phyloP scores from a whole-genome alignment of 2,113 vertebrate species.

The Erythrocercus mccallii region DNA sequence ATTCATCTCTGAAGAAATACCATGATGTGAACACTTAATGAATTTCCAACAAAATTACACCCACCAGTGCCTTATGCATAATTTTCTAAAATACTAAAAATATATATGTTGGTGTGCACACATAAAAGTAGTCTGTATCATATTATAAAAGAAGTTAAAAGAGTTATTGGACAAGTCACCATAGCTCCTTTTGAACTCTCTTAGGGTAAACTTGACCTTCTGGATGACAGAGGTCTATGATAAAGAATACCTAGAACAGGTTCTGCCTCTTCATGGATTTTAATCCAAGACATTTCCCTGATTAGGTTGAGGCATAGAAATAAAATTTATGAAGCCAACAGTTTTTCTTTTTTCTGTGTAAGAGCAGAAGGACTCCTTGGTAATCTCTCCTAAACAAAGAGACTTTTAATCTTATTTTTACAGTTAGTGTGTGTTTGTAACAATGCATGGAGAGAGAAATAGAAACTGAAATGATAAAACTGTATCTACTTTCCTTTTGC shows the following conservation, averaged over 20 bases:
- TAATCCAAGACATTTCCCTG: not conserved
- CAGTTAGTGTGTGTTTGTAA: not conserved
- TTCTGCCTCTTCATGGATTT: not conserved
- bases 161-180: not conserved
- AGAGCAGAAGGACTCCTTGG: not conserved
- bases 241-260: not conserved
- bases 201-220: not conserved
- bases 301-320: not conserved
- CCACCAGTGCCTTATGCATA: not conserved
- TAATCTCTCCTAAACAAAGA: not conserved
- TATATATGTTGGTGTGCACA: not conserved
- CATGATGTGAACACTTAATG: not conserved
- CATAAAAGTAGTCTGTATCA: not conserved
- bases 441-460: not conserved
- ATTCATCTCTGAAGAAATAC: not conserved
- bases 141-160: not conserved
- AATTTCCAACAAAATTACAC: not conserved
- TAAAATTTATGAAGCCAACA: not conserved
- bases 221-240: not conserved
- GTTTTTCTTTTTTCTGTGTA: not conserved
- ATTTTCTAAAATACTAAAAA: not conserved
- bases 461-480: not conserved
- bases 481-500: not conserved
- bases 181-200: not conserved
- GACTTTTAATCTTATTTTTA: not conserved